Evolutionary conservation across 2,888 invertebrate genomes (phyloP).

Genomic region (Idaea straminata): DNA sequence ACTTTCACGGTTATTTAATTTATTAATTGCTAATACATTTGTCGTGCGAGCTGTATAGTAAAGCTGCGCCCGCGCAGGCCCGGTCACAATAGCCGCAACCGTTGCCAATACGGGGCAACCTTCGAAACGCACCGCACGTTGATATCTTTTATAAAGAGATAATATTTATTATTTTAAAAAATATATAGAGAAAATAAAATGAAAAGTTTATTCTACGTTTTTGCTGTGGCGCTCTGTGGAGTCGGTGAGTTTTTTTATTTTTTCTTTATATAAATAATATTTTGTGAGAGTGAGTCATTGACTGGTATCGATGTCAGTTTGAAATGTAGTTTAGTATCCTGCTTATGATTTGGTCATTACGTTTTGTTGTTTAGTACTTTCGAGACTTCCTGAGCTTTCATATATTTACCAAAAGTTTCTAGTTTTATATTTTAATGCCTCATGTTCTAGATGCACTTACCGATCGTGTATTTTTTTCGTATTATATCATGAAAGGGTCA

Average conservation of each 20-base stretch:
- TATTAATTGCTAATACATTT: constrained; percentile 31
- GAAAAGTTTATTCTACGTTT: constrained; percentile 57
- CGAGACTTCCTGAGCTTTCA: neutral
- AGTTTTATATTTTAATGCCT: neutral
- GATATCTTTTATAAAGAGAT: constrained; percentile 34
- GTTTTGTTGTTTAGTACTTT: neutral
- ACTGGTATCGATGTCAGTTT: constrained; percentile 14
- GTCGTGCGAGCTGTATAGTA: constrained; percentile 39
- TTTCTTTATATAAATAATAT: constrained; percentile 6
- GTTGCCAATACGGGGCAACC: constrained; percentile 66
- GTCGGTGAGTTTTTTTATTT: constrained; percentile 54
- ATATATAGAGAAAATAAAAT: constrained; percentile 42
- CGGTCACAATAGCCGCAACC: constrained; percentile 40
- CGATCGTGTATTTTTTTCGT: too few relatives aligned
- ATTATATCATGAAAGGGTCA: too few relatives aligned
- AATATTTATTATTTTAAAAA: constrained; percentile 34
- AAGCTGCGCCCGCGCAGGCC: constrained; percentile 43
- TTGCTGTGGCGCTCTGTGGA: constrained; percentile 52
- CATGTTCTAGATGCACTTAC: too few relatives aligned
- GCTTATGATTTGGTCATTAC: constrained; percentile 9
- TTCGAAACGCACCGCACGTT: constrained; percentile 67
- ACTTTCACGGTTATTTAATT: constrained; percentile 21
- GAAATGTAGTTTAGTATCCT: constrained; percentile 9
- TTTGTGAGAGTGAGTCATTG: constrained; percentile 13
- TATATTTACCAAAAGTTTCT: neutral